Conservation (phyloP, 2,888 invertebrate species). For the Brenthis ino region DNA sequence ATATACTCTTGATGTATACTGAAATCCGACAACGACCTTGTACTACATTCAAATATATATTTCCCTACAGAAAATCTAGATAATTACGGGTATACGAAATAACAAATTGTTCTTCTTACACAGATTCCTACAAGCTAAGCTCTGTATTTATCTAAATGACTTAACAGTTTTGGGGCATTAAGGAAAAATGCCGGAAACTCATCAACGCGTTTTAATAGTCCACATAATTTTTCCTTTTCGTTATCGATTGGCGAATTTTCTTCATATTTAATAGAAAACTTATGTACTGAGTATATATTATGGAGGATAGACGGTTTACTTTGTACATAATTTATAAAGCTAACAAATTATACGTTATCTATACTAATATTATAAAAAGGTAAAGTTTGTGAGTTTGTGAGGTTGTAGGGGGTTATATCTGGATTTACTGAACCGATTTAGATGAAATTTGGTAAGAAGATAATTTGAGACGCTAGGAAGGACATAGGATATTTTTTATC, state of each 20-base stretch:
- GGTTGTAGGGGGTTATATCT: too few species aligned
- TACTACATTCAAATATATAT: constrained; percentile 19
- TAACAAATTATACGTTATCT: too few species aligned
- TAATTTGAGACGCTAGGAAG: too few species aligned
- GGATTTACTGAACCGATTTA: too few species aligned
- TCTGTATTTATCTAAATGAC: constrained; percentile 38
- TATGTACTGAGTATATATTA: too few species aligned
- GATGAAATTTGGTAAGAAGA: too few species aligned
- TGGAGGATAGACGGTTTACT: too few species aligned
- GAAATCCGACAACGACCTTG: constrained; percentile 20
- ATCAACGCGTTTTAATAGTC: constrained; percentile 24
- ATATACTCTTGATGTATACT: constrained; percentile 20
- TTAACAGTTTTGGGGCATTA: constrained; percentile 33
- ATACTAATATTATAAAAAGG: too few species aligned
- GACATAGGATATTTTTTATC: too few species aligned
- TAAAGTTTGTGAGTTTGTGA: too few species aligned
- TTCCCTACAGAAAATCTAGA: constrained; percentile 23
- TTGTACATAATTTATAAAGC: too few species aligned
- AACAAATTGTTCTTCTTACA: constrained; percentile 30
- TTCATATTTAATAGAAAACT: neutral
- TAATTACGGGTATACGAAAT: constrained; percentile 19
- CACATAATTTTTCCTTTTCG: constrained; percentile 15
- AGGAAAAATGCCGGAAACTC: constrained; percentile 28
- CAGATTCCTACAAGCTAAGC: constrained; percentile 27
- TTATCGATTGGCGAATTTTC: constrained; percentile 21